Conservation (phyloP, 2,113 vertebrate species). For the Cephalopterus ornatus region DNA sequence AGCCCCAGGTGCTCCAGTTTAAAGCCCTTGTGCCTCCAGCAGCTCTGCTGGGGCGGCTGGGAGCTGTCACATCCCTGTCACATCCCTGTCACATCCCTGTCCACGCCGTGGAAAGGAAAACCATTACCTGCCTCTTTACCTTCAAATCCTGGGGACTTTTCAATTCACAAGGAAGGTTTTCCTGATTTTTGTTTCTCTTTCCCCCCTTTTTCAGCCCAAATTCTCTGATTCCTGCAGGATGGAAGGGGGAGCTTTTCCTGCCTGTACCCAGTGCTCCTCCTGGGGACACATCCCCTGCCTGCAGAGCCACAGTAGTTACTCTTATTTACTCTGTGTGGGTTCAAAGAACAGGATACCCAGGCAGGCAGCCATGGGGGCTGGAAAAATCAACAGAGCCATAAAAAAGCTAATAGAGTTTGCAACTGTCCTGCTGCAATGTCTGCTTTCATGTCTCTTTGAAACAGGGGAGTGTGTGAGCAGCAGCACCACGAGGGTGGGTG, state of each 20-base stretch:
- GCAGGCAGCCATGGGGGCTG: neutral
- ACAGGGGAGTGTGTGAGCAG: neutral
- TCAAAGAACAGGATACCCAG: neutral
- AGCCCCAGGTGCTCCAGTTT: neutral
- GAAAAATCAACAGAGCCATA: slow-evolving; percentile 14
- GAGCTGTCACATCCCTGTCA: neutral
- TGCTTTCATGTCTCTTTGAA: neutral
- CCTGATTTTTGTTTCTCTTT: neutral
- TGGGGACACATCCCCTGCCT: neutral
- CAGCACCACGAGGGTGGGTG: accelerated
- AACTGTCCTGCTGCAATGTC: neutral
- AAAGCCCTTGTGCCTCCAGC: neutral
- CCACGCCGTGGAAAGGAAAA: too few relatives aligned
- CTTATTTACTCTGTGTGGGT: neutral
- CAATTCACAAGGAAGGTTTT: neutral
- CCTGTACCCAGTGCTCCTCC: neutral
- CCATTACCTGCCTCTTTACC: accelerated
- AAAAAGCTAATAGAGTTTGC: neutral
- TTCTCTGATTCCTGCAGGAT: neutral
- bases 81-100: neutral
- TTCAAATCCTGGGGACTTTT: neutral
- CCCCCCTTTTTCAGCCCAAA: accelerated
- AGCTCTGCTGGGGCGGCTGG: neutral
- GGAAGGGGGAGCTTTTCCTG: neutral
- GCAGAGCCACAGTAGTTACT: accelerated